These are phyloP conservation scores for Drosophila nigromelanica DNA, from an alignment of 1,140 invertebrate genomes.

Conservation along the genomic window DNA sequence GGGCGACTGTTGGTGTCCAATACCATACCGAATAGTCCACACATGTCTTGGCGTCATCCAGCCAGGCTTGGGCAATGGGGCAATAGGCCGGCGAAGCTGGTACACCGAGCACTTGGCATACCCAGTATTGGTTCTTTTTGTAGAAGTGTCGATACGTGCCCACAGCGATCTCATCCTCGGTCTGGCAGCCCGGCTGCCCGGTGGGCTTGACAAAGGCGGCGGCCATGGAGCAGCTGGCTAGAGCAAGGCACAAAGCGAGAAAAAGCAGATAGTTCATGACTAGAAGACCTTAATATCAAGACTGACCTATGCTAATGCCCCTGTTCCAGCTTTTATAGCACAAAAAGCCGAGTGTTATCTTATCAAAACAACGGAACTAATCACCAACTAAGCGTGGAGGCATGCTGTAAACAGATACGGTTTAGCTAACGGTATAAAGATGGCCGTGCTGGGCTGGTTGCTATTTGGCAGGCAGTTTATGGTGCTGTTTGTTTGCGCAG, in stretches of 20 bases:
- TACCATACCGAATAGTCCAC: constrained; percentile 57
- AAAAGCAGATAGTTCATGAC: constrained; percentile 53
- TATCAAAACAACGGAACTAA: constrained; percentile 57
- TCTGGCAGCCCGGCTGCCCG: constrained; percentile 71
- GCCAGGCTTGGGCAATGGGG: constrained; percentile 13
- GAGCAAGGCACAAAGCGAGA: constrained; percentile 30
- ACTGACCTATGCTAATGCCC: constrained; percentile 62
- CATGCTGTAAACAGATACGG: constrained; percentile 54
- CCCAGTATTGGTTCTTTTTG: constrained; percentile 62
- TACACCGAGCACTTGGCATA: constrained; percentile 39
- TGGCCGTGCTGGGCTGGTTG: constrained; percentile 17
- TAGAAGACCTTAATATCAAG: constrained; percentile 13
- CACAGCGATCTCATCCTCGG: constrained; percentile 51
- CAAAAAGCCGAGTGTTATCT: constrained; percentile 36
- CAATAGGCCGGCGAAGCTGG: constrained; percentile 46
- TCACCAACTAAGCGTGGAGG: constrained; percentile 16
- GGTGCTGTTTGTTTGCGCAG: constrained; percentile 66
- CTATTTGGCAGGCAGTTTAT: constrained; percentile 64
- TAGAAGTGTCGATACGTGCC: constrained; percentile 52
- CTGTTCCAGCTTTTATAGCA: constrained; percentile 54
- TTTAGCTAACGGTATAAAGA: neutral
- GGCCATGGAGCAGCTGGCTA: constrained; percentile 12
- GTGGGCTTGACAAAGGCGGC: constrained; percentile 42
- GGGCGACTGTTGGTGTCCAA: constrained; percentile 55
- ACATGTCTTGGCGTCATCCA: constrained; percentile 50